Evolutionary conservation across 2,113 vertebrate genomes (phyloP).

Genomic region (Neomonachus schauinslandi): DNA sequence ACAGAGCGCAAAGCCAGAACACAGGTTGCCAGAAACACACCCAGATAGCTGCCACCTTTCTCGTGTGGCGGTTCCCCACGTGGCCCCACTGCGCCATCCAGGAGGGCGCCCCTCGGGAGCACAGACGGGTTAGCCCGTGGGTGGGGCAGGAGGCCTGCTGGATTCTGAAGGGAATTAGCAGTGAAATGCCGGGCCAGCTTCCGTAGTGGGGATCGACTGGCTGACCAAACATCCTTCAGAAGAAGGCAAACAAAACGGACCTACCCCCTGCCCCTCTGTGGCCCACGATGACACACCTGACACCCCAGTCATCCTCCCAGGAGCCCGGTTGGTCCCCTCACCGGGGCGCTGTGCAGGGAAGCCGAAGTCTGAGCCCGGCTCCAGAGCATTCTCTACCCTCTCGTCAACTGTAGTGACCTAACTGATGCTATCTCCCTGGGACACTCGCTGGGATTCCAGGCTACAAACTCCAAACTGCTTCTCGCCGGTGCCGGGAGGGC

Average conservation of each 20-base stretch:
- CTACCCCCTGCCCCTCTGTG: rapidly evolving
- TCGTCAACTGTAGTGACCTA: not conserved
- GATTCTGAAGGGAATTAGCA: not conserved
- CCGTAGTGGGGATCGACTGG: too few relatives aligned
- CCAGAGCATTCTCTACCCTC: not conserved
- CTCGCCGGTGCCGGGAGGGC: not conserved
- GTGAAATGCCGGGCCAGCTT: not conserved
- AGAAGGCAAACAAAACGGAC: not conserved
- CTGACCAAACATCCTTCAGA: not conserved
- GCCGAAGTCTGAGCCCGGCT: not conserved
- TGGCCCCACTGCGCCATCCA: not conserved
- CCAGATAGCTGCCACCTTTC: not conserved
- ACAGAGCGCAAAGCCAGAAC: not conserved
- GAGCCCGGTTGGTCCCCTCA: not conserved
- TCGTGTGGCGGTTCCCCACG: not conserved
- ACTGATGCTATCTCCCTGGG: too few relatives aligned
- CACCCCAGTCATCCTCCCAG: not conserved
- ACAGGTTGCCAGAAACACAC: not conserved
- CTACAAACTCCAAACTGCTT: not conserved
- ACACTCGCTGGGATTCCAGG: not conserved
- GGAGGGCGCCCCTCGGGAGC: not conserved
- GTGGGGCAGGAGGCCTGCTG: rapidly evolving
- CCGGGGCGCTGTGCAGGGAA: not conserved
- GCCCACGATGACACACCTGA: not conserved
- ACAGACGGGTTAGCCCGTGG: not conserved